phyloP scores from a whole-genome alignment of 2,113 vertebrate genomes.

The Bambusicola thoracicus region DNA sequence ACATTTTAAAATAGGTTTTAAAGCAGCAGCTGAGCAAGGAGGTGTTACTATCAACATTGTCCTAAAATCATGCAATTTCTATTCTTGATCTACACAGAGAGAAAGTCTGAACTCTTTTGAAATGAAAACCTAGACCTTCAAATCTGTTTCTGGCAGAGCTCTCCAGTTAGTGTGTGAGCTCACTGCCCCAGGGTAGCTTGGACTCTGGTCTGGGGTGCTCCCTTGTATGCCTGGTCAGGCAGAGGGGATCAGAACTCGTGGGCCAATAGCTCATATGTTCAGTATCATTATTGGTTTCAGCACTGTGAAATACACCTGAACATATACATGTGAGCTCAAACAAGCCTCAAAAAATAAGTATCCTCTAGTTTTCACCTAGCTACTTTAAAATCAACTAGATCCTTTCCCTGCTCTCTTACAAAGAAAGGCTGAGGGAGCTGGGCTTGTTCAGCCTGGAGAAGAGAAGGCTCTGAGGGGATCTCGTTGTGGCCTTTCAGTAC shows the following conservation, averaged over 20 bases:
- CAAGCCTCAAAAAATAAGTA: not conserved
- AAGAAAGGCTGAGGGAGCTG: not conserved
- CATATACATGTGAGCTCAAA: not conserved
- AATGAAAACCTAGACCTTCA: not conserved
- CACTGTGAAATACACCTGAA: not conserved
- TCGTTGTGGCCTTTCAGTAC: not conserved
- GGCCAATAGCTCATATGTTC: not conserved
- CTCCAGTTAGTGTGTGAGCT: not conserved
- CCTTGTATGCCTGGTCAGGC: not conserved
- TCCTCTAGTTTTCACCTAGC: not conserved
- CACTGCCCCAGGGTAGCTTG: fast-evolving
- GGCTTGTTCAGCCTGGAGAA: not conserved
- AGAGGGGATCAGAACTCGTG: not conserved
- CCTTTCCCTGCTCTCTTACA: not conserved
- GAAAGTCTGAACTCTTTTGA: not conserved
- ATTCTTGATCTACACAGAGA: not conserved
- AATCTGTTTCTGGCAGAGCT: not conserved
- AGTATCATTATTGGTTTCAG: not conserved
- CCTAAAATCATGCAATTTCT: not conserved
- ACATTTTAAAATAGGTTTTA: not conserved
- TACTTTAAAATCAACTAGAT: not conserved
- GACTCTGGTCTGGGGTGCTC: fast-evolving
- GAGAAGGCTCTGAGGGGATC: not conserved
- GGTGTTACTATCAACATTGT: constrained; percentile 10
- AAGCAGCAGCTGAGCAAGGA: constrained; percentile 14